Percentiles rank a stretch among this genome's conserved stretches.
Evolutionary conservation across 2,113 vertebrate species (phyloP).

Genomic region (Pelusios castaneus): DNA sequence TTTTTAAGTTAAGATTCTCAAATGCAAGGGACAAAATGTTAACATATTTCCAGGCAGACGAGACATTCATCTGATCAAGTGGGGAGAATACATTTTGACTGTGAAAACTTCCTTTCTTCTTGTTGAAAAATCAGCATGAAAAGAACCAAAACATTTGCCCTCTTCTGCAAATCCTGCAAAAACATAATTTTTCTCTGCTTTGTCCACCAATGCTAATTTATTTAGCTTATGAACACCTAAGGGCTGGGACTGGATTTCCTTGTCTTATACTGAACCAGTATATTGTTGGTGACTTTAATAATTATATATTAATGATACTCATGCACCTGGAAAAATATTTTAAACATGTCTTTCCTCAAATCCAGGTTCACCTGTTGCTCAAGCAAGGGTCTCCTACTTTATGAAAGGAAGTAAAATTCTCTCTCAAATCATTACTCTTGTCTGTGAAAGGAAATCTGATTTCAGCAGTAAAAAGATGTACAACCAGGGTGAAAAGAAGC

Average conservation of each 20-base stretch:
- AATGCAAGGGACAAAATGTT: background rate
- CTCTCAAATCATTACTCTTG: accelerated
- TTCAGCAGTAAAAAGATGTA: background rate
- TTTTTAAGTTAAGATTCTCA: background rate
- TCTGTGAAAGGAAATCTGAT: background rate
- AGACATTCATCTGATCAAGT: background rate
- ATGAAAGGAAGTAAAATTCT: background rate
- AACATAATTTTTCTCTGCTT: background rate
- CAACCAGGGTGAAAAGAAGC: background rate
- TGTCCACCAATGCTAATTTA: background rate
- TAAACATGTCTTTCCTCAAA: background rate
- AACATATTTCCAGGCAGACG: background rate
- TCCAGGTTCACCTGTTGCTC: background rate
- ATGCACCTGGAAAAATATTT: background rate
- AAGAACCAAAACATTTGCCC: background rate
- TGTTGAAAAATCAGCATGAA: background rate
- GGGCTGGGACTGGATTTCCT: background rate
- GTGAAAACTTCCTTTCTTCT: background rate
- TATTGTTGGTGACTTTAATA: background rate
- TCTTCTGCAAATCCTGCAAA: background rate
- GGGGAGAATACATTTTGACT: background rate
- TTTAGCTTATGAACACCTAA: background rate
- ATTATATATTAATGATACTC: background rate
- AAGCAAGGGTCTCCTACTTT: background rate
- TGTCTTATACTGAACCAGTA: background rate